Evolutionary conservation across 1,140 invertebrate genomes (phyloP).

Genomic region (Drosophila willistoni): DNA sequence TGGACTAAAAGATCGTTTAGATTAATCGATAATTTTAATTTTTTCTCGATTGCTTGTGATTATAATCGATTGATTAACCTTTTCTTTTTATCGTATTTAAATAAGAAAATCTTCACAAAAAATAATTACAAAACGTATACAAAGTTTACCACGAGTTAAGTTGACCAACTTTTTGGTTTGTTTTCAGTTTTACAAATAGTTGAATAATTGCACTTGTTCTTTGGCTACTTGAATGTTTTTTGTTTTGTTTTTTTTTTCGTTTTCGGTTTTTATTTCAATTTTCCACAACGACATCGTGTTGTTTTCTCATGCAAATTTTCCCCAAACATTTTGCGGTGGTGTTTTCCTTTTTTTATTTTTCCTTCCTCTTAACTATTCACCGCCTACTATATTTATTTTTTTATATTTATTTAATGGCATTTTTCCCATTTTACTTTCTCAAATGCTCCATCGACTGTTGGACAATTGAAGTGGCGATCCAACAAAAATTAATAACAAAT

Average conservation of each 20-base stretch:
- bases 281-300: constrained; percentile 46
- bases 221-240: background rate
- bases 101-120: no score
- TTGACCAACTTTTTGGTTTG: constrained; percentile 18
- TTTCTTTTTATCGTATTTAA: no score
- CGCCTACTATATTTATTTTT: background rate
- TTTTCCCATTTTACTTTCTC: constrained; percentile 4
- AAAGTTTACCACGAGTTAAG: no score
- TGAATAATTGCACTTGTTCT: constrained; percentile 75
- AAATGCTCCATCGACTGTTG: constrained; percentile 2
- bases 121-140: no score
- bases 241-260: constrained; percentile 15
- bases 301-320: constrained; percentile 57
- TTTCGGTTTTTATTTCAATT: constrained; percentile 47
- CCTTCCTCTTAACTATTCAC: constrained; percentile 8
- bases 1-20: no score
- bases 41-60: no score
- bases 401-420: background rate
- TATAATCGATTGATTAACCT: no score
- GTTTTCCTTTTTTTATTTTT: constrained; percentile 11
- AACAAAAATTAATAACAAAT: constrained; percentile 11
- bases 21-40: no score
- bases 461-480: constrained; percentile 8
- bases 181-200: constrained; percentile 55
- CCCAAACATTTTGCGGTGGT: constrained; percentile 19